These are phyloP conservation scores for Melanostigma gelatinosum DNA, from an alignment of 2,113 vertebrate species.

Conservation along the genomic window DNA sequence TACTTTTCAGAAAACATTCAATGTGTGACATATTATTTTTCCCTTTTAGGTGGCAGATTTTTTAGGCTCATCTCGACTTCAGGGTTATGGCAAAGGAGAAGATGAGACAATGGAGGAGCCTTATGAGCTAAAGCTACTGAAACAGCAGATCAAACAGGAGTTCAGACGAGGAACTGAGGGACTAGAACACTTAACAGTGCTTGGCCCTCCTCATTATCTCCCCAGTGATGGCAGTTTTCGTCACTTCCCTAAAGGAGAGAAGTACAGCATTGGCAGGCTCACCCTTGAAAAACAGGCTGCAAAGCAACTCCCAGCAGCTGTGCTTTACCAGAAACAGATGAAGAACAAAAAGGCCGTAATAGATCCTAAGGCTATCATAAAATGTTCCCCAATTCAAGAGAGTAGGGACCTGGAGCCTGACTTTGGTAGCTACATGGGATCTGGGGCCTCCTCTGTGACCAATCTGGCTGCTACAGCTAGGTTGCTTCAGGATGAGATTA, in stretches of 20 bases:
- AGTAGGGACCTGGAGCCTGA: slow-evolving; percentile 94
- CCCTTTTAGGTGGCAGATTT: slow-evolving; percentile 83
- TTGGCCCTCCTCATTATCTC: slow-evolving; percentile 93
- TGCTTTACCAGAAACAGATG: slow-evolving; percentile 96
- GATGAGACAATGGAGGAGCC: slow-evolving; percentile 98
- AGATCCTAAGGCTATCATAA: slow-evolving; percentile 92
- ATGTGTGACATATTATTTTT: slow-evolving; percentile 42
- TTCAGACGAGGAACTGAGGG: slow-evolving; percentile 94
- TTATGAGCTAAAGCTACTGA: slow-evolving; percentile 96
- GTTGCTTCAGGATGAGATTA: slow-evolving; percentile 96
- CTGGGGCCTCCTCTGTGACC: slow-evolving; percentile 90
- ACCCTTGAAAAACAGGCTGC: slow-evolving; percentile 99
- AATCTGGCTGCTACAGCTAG: slow-evolving; percentile 92
- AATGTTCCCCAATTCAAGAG: slow-evolving; percentile 98
- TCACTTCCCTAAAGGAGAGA: slow-evolving; percentile 96
- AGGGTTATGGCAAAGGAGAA: slow-evolving; percentile 93
- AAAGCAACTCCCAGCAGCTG: slow-evolving; percentile 95
- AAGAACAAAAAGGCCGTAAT: slow-evolving; percentile 95
- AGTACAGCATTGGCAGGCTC: slow-evolving; percentile 97
- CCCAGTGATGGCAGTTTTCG: slow-evolving; percentile 91
- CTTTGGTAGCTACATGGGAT: slow-evolving; percentile 92
- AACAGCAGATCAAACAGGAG: slow-evolving; percentile 99
- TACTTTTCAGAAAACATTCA: background rate
- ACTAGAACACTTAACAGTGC: slow-evolving; percentile 91
- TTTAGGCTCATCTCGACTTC: slow-evolving; percentile 87